These are phyloP conservation scores for Poeciliopsis turneri DNA, from an alignment of 2,797 vertebrate species.

Conservation along the genomic window DNA sequence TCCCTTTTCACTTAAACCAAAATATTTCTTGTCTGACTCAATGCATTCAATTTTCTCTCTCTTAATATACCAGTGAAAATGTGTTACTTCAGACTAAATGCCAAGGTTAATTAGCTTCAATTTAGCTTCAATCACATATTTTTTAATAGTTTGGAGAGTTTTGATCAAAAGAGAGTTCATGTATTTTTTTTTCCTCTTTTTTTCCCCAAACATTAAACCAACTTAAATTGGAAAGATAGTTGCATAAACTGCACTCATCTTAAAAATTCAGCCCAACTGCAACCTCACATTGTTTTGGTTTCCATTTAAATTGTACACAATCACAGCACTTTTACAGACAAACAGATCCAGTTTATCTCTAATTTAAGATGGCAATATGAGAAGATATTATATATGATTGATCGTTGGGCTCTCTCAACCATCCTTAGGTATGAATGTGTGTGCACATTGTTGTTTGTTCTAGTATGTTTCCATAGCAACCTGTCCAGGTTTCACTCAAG, in stretches of 20 bases:
- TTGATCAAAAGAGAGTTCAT: not conserved
- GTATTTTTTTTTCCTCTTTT: not conserved
- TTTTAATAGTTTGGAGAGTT: not conserved
- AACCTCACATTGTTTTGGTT: not conserved
- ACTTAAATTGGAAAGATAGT: not conserved
- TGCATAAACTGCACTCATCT: not conserved
- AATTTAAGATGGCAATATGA: not conserved
- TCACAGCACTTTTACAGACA: not conserved
- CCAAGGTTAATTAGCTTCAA: not conserved
- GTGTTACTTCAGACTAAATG: not conserved
- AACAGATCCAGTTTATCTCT: not conserved
- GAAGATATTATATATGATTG: not conserved
- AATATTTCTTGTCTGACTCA: too few relatives aligned
- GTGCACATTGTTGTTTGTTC: not conserved
- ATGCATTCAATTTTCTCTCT: too few relatives aligned
- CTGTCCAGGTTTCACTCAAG: not conserved
- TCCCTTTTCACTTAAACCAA: too few relatives aligned
- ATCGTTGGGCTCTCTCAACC: not conserved
- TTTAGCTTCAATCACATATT: not conserved
- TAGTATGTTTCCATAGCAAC: not conserved
- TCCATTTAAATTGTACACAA: too few relatives aligned
- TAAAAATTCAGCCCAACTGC: not conserved
- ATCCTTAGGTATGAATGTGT: not conserved
- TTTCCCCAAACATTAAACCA: not conserved
- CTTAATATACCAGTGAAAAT: not conserved